Evolutionary conservation across 2,888 invertebrate species (phyloP).

Genomic region (Xanthorhoe designata): DNA sequence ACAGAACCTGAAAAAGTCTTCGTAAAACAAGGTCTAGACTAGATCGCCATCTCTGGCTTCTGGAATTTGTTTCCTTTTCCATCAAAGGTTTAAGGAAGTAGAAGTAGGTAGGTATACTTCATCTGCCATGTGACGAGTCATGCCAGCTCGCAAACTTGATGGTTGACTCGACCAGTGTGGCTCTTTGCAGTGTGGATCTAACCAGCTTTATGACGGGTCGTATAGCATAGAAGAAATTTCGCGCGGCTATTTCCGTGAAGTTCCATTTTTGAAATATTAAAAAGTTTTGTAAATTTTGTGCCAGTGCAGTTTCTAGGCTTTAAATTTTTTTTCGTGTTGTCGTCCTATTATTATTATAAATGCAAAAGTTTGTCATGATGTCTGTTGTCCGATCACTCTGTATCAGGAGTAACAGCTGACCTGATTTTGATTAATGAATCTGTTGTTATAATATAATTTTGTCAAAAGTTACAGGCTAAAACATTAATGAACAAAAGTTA

Average conservation of each 20-base stretch:
- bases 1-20: neutral
- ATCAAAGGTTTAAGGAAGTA: constrained; percentile 1
- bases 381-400: neutral
- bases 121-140: constrained; percentile 3
- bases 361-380: neutral
- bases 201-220: constrained; percentile 49
- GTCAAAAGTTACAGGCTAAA: too few species aligned
- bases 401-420: too few species aligned
- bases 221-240: constrained; percentile 24
- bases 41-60: neutral
- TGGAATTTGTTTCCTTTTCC: constrained; percentile 4
- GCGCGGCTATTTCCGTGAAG: constrained; percentile 20
- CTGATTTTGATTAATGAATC: too few species aligned
- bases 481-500: too few species aligned
- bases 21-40: neutral
- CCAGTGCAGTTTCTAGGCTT: constrained; percentile 2
- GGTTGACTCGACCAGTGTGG: constrained; percentile 45
- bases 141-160: constrained; percentile 6
- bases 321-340: constrained; percentile 4
- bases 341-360: neutral
- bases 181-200: too few species aligned
- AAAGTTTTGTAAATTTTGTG: constrained; percentile 1
- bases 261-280: constrained; percentile 6
- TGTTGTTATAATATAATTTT: too few species aligned
- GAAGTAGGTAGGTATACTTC: constrained; percentile 6